Evolutionary conservation across 2,888 invertebrate species (phyloP), one percentile per base, ranked within the genome.

Genomic region (Buathra laborator): DNA sequence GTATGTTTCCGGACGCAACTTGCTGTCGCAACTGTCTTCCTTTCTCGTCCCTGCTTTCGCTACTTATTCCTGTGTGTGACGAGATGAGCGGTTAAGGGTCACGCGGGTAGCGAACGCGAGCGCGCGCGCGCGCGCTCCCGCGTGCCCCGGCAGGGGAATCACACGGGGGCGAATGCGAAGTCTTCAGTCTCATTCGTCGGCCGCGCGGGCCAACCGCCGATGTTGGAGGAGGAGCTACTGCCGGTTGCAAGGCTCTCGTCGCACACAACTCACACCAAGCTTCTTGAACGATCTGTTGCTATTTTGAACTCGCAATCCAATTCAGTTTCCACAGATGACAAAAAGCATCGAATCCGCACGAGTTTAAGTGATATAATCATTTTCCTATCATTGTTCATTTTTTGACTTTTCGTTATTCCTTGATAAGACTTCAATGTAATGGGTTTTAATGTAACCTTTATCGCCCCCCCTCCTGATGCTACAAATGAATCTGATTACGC

Each of bases 181-280:
- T 83, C 82, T 76, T 66, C 72, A 62, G 81, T 85, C 81, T 80
- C 83, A 85, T 85, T 85, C 85, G 85, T 83, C 83, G 76, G 32
- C 76, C 46, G 51, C 44, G 14, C 71, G 56, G 75, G 68, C 85
- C 85, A 85, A 85, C 85, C 85, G 59, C 83, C 67, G 79, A 72
- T 46, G 68, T 53, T 56, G 85, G 79, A 85, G 85, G 85, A 85
- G 85, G 85, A 85, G 85, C 76, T 51, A 83, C 46, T 19, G 1
- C 16, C 16, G 10, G 7, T 19, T 43, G 43, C 67, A 71, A 64
- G 24, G 70, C 68, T 81, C 64, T 82, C 37, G 59, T 64, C 51
- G 53, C 51, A 48, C 24, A 19, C 44, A 59, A 77, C 71, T 79
- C 68, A 72, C 74, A 43, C 68, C n/a, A 78, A 59, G 66, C 64